phyloP scores from a whole-genome alignment of 2,797 vertebrate species.

The Ficedula albicollis region DNA sequence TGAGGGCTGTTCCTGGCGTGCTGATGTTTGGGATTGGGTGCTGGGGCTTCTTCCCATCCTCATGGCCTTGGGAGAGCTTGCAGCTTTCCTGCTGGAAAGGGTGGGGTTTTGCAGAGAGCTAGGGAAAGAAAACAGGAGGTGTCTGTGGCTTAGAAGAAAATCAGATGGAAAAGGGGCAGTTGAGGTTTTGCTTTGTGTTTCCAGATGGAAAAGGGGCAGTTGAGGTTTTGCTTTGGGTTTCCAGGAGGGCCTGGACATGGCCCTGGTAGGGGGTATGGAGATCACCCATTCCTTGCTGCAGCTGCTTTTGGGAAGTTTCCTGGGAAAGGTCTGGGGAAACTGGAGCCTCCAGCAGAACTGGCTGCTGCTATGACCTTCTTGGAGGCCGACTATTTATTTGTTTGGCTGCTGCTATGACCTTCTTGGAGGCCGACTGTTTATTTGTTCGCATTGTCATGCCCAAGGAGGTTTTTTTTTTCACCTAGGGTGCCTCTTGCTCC shows the following conservation, averaged over 20 bases:
- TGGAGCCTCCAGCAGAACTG: background rate
- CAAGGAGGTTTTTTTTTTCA: background rate
- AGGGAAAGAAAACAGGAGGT: background rate
- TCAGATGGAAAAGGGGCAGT: background rate
- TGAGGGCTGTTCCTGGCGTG: background rate
- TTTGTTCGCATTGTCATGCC: background rate
- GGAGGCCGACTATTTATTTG: fast-evolving
- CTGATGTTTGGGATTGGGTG: background rate
- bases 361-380: background rate
- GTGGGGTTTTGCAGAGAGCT: background rate
- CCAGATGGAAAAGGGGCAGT: background rate
- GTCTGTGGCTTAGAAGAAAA: background rate
- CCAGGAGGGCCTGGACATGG: background rate
- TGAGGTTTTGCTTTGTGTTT: background rate
- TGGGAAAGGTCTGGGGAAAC: background rate
- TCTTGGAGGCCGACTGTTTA: background rate
- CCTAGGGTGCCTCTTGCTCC: background rate
- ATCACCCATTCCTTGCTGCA: background rate
- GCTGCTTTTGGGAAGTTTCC: constrained; percentile 13
- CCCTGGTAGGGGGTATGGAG: background rate
- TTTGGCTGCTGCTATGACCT: background rate
- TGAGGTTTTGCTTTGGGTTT: background rate
- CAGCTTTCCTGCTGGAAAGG: background rate
- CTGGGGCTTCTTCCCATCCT: background rate
- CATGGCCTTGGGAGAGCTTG: background rate